A percentile compares a stretch with the other conserved stretches of the same genome.
Conservation (phyloP, 2,113 vertebrate genomes). For the Gulo gulo region DNA sequence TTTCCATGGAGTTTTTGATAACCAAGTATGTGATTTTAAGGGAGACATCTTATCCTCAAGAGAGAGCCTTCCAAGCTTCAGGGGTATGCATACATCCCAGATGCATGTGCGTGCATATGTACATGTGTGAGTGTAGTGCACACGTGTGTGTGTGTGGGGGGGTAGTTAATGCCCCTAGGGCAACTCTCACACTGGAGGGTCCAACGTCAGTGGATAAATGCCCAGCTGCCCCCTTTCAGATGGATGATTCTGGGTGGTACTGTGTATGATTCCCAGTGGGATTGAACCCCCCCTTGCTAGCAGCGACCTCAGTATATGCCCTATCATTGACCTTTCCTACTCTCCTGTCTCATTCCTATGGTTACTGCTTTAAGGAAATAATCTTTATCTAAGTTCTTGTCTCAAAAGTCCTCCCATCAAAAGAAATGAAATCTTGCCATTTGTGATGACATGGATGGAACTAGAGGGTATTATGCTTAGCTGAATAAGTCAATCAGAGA, state of each 20-base stretch:
- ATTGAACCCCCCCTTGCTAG: not conserved
- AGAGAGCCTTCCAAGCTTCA: not conserved
- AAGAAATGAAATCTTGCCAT: too few species aligned
- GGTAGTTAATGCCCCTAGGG: not conserved
- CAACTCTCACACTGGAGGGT: not conserved
- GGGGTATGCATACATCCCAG: not conserved
- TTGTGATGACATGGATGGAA: too few species aligned
- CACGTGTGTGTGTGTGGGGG: fast-evolving
- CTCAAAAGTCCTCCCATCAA: not conserved
- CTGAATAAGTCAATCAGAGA: too few species aligned
- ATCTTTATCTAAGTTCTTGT: not conserved
- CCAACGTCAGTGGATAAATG: not conserved
- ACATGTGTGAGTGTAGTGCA: not conserved
- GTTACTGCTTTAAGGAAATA: not conserved
- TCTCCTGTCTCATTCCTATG: not conserved
- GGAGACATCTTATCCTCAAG: not conserved
- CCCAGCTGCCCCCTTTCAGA: not conserved
- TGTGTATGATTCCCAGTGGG: not conserved
- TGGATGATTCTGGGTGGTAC: not conserved
- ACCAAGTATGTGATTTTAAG: not conserved
- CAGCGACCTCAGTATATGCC: not conserved
- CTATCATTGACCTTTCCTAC: not conserved
- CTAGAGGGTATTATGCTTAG: too few species aligned
- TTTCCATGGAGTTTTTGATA: not conserved
- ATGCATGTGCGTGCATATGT: fast-evolving